Conservation (phyloP, 1,140 invertebrate species). For the Drosophila serrata region DNA sequence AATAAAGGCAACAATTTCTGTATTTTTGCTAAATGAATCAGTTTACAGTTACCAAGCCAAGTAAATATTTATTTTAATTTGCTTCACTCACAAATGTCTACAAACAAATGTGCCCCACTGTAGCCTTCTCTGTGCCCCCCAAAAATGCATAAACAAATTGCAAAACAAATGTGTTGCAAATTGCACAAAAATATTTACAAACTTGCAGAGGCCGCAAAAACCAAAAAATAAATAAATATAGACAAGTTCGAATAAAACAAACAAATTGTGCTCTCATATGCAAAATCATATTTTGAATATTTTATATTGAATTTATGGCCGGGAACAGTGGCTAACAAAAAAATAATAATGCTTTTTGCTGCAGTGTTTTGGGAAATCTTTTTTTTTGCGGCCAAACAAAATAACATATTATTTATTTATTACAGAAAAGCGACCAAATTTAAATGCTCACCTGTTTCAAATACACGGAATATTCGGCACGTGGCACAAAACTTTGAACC, state of each 20-base stretch:
- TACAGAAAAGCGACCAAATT: slow-evolving; percentile 42
- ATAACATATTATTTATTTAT: slow-evolving; percentile 43
- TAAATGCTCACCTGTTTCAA: slow-evolving; percentile 39
- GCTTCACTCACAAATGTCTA: too few relatives aligned
- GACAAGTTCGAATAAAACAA: neutral
- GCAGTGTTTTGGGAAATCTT: slow-evolving; percentile 45
- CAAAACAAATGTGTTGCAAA: slow-evolving; percentile 43
- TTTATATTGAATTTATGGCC: slow-evolving; percentile 51
- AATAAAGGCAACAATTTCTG: neutral
- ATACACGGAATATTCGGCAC: slow-evolving; percentile 36
- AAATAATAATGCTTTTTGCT: slow-evolving; percentile 19
- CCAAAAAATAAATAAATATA: slow-evolving; percentile 19
- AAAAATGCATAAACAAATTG: slow-evolving; percentile 47
- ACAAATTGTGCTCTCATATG: slow-evolving; percentile 34
- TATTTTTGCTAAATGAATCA: slow-evolving; percentile 7
- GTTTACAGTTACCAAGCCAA: neutral
- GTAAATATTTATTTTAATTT: slow-evolving; percentile 15
- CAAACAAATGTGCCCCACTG: neutral
- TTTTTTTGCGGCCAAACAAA: slow-evolving; percentile 40
- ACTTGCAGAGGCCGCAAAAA: slow-evolving; percentile 29
- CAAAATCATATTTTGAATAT: slow-evolving; percentile 57
- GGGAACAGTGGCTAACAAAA: slow-evolving; percentile 19
- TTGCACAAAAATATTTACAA: slow-evolving; percentile 57
- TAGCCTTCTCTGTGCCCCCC: neutral
- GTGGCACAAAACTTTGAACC: slow-evolving; percentile 68